Base-by-base conservation (phyloP, 2,113 vertebrate genomes). In the Buteo buteo region DNA sequence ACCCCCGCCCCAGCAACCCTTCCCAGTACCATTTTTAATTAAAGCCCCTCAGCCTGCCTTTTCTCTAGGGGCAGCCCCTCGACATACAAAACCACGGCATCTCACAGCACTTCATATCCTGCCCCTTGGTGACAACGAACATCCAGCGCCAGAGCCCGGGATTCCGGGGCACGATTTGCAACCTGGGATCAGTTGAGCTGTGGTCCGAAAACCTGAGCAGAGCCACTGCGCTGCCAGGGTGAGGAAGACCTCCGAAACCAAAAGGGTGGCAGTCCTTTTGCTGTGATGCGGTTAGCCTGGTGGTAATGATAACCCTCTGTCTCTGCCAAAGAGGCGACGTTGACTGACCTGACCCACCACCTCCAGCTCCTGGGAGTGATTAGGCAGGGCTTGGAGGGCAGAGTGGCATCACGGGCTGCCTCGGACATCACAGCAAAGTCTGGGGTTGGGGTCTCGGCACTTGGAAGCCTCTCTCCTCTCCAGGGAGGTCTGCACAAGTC, bases 91-190 rank as follows among this genome's bases (percentile, higher is more conserved):
- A 34, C 31, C 1, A 4, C 8, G 2, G 34, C 21, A 69, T 22
- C 49, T 67, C 67, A 22, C 0, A 4, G 38, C 5, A 16, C 26
- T 62, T 83, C 34, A 62, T 38, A 49, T 57, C 40, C 69, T 62
- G 38, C 15, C 22, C 21, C 8, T 38, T 17, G 11, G 25, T 55
- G 44, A 55, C 17, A 14, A 3, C 1, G 8, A 55, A 17, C 18
- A 71, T 15, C 44, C 74, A 73, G 10, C 15, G 1, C 10, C 45
- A 82, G 65, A 73, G n/a, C 10, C 61, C 3, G 0, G 12, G n/a
- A 78, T 8, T 38, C 31, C 59, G 76, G 22, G 21, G 28, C 19
- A 49, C 0, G 0, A 29, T 44, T 47, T 0, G 0, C 42, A 78
- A 19, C 25, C n/a, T 47, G 36, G 11, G 21, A 84, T 54, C 32